phyloP scores from a whole-genome alignment of 2,888 invertebrate species.

The Hedychridium roseum region DNA sequence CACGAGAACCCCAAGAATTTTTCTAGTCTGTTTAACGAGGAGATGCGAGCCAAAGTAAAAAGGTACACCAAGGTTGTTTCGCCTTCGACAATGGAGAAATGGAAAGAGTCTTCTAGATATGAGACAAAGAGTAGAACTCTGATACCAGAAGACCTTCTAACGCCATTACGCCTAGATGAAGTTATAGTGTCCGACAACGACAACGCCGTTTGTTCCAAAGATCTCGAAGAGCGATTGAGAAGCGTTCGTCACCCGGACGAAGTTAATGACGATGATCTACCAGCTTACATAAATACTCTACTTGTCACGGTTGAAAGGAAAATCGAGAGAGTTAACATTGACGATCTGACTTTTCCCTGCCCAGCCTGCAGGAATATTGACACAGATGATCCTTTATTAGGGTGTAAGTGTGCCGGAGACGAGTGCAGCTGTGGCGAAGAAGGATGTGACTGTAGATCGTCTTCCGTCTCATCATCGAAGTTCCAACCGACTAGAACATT shows the following conservation, averaged over 20 bases:
- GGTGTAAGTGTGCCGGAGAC: conserved; percentile 57
- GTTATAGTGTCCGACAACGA: conserved; percentile 28
- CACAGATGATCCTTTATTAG: conserved; percentile 58
- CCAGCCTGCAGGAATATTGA: conserved; percentile 63
- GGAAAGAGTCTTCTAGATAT: conserved; percentile 51
- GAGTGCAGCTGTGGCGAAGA: conserved; percentile 52
- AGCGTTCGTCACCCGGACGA: conserved; percentile 44
- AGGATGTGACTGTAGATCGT: conserved; percentile 44
- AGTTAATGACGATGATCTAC: conserved; percentile 67
- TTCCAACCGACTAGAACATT: conserved; percentile 66
- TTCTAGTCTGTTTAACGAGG: conserved; percentile 44
- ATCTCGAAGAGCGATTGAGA: conserved; percentile 29
- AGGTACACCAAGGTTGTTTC: conserved; percentile 51
- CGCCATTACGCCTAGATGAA: conserved; percentile 52
- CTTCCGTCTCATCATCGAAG: conserved; percentile 48
- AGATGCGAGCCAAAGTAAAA: conserved; percentile 39
- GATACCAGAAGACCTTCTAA: conserved; percentile 52
- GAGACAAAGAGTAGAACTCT: conserved; percentile 49
- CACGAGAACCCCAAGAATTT: conserved; percentile 38
- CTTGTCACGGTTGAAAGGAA: conserved; percentile 75
- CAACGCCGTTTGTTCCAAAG: background rate
- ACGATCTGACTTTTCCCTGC: conserved; percentile 72
- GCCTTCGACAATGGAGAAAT: conserved; percentile 49
- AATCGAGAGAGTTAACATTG: conserved; percentile 73
- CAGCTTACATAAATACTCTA: conserved; percentile 72